These are phyloP conservation scores for Catagonus wagneri DNA, from an alignment of 2,113 vertebrate species.

Conservation along the genomic window DNA sequence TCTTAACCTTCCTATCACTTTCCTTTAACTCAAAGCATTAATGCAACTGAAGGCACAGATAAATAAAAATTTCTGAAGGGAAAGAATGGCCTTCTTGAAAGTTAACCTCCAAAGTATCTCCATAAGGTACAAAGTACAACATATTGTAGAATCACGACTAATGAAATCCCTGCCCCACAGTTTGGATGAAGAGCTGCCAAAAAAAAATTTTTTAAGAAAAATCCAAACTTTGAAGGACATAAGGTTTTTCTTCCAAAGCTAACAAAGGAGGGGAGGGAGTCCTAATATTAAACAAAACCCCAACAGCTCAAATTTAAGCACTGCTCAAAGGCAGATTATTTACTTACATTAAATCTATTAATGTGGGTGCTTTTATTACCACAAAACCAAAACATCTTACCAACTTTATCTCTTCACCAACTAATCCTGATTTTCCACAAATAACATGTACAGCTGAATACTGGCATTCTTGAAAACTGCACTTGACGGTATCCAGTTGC, in stretches of 20 bases:
- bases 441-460: neutral
- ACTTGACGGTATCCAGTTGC: neutral
- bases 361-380: neutral
- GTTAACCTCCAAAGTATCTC: neutral
- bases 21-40: constrained; percentile 36
- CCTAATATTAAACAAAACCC: neutral
- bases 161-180: neutral
- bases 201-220: neutral
- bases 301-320: neutral
- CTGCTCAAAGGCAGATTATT: neutral
- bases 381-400: neutral
- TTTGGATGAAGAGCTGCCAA: neutral
- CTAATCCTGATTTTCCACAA: neutral
- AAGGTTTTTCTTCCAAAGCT: neutral
- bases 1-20: constrained; percentile 62
- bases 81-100: neutral
- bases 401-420: neutral
- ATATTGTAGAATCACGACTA: neutral
- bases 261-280: fast-evolving
- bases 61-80: constrained; percentile 26
- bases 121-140: neutral
- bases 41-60: constrained; percentile 41
- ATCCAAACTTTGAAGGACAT: constrained; percentile 27
- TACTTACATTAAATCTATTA: neutral
- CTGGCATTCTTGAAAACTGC: neutral